Evolutionary conservation across 2,888 invertebrate genomes (phyloP), one percentile per base, ranked within the genome.

Genomic region (Drosophila kokeensis): DNA sequence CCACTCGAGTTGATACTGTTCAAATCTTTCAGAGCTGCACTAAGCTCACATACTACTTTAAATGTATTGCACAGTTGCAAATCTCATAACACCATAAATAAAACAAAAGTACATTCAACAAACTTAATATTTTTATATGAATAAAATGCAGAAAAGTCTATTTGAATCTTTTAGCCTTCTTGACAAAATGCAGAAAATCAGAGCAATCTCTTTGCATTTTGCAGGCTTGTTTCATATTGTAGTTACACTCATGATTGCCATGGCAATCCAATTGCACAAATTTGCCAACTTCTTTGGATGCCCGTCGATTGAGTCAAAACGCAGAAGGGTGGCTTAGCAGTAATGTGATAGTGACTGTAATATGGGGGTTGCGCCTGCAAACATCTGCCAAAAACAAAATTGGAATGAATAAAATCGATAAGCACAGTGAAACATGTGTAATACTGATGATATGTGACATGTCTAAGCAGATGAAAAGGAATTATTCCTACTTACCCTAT

Each of bases 231-330:
- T 34, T 38, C 59, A 36, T 8, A 30, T 15, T 57, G 58, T 49
- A 49, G 62, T 29, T 76, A 69, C 66, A 69, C 73, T 73, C 65
- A 69, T 69, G 74, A 76, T 80, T 80, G 64, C 69, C 71, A 81
- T 76, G 59, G 61, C 67, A 81, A 80, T 80, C 63, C 65, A 80
- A 80, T 78, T 78, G 78, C 66, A 66, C 66, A 68, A 79, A 69
- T 63, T 65, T 58, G 40, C 50, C 64, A 61, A 73, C 69, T 64
- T 67, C 64, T n/a, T 30, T 61, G 48, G 40, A 30, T 68, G 54
- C 52, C 59, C 34, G 61, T 36, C 57, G 55, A 54, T 66, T 68
- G 55, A 67, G 29, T 52, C 53, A 30, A 45, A 67, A 68, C 54
- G 53, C n/a, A 32, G 59, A 36, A 36, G 78, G 73, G 65, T 78